Evolutionary conservation across 2,888 invertebrate species (phyloP), one percentile per base, ranked within the genome.

Genomic region (Agrochola macilenta): DNA sequence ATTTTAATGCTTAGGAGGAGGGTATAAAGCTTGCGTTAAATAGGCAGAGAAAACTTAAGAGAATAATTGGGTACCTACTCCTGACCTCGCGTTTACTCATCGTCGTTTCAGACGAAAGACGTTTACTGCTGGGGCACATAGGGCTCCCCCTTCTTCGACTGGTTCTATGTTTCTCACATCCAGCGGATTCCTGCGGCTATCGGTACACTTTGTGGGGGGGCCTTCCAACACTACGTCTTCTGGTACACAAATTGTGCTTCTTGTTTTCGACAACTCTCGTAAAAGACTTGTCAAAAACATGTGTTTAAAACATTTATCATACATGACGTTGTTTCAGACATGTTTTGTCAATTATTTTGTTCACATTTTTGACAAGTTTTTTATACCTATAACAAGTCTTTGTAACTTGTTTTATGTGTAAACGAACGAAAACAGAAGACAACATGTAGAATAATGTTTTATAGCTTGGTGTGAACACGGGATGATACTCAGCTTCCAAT

Each of bases 21-120:
- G 63, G 54, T 35, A 23, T n/a, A 43, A 61, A 54, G 57, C 23
- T 76, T 79, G 46, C 17, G 61, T 54, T 54, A 39, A 9, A 35
- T 17, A n/a, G 12, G 58, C 78, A 60, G 49, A 20, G 23, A 26
- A 35, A 63, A 46, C 7, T 4, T 35, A 58, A 20, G n/a, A 35
- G 8, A 46, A 14, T n/a, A 23, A 14, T 39, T 26, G 14, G 58
- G 58, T 26, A 58, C 14, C 26, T 58, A 23, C 49, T 14, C 2
- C 0, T 30, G 68, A 52, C 23, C 23, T 52, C 9, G 23, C 5
- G 35, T 54, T 68, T 17, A 69, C 61, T 14, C 8, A 14, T 46
- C 46, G 14, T 46, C 46, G 5, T 46, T 46, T 46, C 46, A 46
- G 1, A 14, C 46, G 5, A 46, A 46, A 46, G 46, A 46, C 46